Percentiles rank a stretch among this genome's conserved stretches.
phyloP scores from a whole-genome alignment of 2,113 vertebrate genomes.

The Atractosteus spatula region DNA sequence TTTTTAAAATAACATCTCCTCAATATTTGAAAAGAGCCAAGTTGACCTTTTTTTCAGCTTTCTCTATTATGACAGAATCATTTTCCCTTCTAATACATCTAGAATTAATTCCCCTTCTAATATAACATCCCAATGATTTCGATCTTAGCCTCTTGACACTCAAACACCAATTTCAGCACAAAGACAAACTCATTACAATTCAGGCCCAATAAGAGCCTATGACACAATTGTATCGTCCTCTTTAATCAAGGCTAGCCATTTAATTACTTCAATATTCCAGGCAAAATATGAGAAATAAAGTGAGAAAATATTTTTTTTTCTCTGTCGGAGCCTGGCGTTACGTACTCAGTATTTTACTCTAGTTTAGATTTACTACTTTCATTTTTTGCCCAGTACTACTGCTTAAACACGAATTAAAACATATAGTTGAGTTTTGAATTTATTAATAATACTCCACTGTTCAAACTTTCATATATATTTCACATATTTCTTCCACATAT shows the following conservation, averaged over 20 bases:
- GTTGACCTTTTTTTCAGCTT: constrained; percentile 49
- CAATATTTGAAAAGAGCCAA: constrained; percentile 27
- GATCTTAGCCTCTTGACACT: constrained; percentile 33
- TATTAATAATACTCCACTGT: too few species aligned
- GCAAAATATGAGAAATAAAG: neutral
- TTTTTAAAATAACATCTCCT: constrained; percentile 38
- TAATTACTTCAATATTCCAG: constrained; percentile 4
- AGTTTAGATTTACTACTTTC: too few species aligned
- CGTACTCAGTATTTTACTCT: too few species aligned
- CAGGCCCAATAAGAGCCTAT: constrained; percentile 29
- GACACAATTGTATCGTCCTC: constrained; percentile 15
- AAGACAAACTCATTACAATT: constrained; percentile 34
- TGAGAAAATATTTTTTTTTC: neutral
- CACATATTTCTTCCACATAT: too few species aligned
- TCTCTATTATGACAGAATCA: constrained; percentile 37
- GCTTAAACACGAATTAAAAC: neutral
- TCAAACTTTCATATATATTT: too few species aligned
- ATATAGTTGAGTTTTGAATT: neutral
- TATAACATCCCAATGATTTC: constrained; percentile 21
- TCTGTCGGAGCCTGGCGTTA: neutral
- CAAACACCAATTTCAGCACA: constrained; percentile 10
- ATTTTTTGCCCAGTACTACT: neutral
- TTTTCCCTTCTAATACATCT: constrained; percentile 32
- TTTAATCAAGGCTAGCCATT: constrained; percentile 9
- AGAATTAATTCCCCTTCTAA: constrained; percentile 18